A percentile compares a stretch with the other conserved stretches of the same genome.
Evolutionary conservation across 2,797 vertebrate genomes (phyloP).

Genomic region (Coendou prehensilis): DNA sequence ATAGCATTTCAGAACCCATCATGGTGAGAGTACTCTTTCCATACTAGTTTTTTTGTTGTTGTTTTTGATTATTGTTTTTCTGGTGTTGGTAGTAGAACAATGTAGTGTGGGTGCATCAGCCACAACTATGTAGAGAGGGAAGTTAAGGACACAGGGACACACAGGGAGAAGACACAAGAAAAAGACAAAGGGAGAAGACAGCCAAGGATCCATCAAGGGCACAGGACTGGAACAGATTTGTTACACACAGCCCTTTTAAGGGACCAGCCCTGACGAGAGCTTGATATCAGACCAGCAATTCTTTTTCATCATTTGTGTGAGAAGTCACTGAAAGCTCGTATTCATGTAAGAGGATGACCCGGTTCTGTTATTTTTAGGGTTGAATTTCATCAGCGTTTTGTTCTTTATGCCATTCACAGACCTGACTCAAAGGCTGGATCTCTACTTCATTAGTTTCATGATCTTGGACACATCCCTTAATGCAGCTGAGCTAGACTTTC

Average conservation of each 20-base stretch:
- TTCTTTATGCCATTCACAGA: background rate
- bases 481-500: background rate
- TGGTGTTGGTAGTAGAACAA: background rate
- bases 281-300: background rate
- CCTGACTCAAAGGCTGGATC: slow-evolving; percentile 7
- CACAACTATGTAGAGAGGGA: background rate
- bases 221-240: background rate
- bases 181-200: background rate
- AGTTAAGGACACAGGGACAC: background rate
- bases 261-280: background rate
- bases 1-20: background rate
- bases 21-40: background rate
- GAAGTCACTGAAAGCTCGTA: background rate
- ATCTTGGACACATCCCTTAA: background rate
- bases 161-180: background rate
- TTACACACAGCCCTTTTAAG: background rate
- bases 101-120: too few relatives aligned
- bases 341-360: background rate
- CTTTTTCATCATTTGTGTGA: slow-evolving; percentile 12
- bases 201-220: background rate
- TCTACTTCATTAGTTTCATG: slow-evolving; percentile 3
- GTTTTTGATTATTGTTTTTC: background rate
- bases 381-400: background rate
- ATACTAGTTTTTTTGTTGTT: background rate
- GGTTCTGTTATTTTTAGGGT: background rate